These are phyloP conservation scores for Dusona sp. DNA, from an alignment of 2,888 invertebrate genomes.

Conservation along the genomic window DNA sequence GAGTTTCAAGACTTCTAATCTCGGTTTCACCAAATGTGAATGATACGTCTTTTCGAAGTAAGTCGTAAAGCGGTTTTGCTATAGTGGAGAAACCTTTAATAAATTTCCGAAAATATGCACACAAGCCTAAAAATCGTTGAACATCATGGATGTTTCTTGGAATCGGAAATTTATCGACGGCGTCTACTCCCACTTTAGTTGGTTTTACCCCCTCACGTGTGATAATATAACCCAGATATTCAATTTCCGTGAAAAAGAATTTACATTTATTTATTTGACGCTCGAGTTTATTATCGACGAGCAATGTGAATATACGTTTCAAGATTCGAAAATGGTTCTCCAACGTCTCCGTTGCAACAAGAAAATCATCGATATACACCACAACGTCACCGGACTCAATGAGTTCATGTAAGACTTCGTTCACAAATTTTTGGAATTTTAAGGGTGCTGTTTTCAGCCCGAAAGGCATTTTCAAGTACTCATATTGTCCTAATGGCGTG, in stretches of 20 bases:
- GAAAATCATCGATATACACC: slow-evolving; percentile 72
- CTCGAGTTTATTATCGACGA: slow-evolving; percentile 43
- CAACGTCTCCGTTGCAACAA: slow-evolving; percentile 50
- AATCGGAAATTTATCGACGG: slow-evolving; percentile 69
- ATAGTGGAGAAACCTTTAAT: slow-evolving; percentile 69
- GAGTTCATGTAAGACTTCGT: slow-evolving; percentile 63
- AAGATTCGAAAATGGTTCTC: slow-evolving; percentile 33
- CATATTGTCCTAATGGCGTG: slow-evolving; percentile 48
- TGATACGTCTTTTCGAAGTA: slow-evolving; percentile 59
- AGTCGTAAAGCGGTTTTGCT: slow-evolving; percentile 76
- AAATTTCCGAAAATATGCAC: slow-evolving; percentile 74
- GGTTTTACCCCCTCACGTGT: slow-evolving; percentile 62
- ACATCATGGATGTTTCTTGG: slow-evolving; percentile 70
- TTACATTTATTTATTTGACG: slow-evolving; percentile 65
- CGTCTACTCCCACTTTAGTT: slow-evolving; percentile 61
- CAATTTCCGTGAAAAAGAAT: slow-evolving; percentile 64
- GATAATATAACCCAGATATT: slow-evolving; percentile 68
- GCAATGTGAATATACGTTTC: slow-evolving; percentile 32
- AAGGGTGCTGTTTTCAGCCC: slow-evolving; percentile 62
- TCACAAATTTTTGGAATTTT: slow-evolving; percentile 69
- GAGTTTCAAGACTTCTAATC: slow-evolving; percentile 35
- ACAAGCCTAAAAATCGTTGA: slow-evolving; percentile 73
- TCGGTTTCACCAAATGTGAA: slow-evolving; percentile 61
- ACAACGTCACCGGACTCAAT: slow-evolving; percentile 67
- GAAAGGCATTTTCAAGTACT: slow-evolving; percentile 56